phyloP scores from a whole-genome alignment of 1,140 invertebrate genomes.

The Drosophila ogumai region DNA sequence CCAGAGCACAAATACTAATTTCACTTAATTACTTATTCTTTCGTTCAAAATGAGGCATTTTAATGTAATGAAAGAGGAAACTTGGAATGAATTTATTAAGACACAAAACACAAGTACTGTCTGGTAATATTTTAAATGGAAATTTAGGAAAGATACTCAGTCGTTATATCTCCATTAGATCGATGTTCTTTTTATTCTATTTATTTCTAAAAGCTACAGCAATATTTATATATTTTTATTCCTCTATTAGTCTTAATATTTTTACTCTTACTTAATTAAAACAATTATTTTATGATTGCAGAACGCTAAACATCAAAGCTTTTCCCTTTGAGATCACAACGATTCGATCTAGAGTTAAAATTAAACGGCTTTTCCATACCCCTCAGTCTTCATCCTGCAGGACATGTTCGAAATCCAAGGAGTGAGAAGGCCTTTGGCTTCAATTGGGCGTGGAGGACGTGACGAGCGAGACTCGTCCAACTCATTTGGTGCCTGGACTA shows the following conservation, averaged over 20 bases:
- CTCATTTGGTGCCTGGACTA: conserved; percentile 70
- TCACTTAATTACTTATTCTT: neutral
- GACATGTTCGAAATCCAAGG: neutral
- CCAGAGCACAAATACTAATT: neutral
- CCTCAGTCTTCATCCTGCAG: neutral
- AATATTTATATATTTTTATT: too few species aligned
- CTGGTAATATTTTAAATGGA: neutral
- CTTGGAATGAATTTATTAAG: neutral
- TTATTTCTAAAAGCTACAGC: too few species aligned
- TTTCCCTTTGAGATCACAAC: neutral
- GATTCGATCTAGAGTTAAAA: neutral
- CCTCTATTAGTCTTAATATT: too few species aligned
- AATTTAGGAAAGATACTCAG: too few species aligned
- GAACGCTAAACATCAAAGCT: neutral
- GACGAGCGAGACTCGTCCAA: conserved; percentile 25
- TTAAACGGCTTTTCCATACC: too few species aligned
- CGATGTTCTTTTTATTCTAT: too few species aligned
- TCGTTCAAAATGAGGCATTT: neutral
- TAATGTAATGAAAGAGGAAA: neutral
- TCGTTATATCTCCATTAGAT: too few species aligned
- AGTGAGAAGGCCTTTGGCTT: conserved; percentile 5
- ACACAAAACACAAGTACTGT: neutral
- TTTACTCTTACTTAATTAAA: too few species aligned
- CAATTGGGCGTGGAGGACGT: conserved; percentile 19
- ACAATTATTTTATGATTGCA: too few species aligned